Conservation (phyloP, 2,113 vertebrate genomes). For the Hippocampus zosterae region DNA sequence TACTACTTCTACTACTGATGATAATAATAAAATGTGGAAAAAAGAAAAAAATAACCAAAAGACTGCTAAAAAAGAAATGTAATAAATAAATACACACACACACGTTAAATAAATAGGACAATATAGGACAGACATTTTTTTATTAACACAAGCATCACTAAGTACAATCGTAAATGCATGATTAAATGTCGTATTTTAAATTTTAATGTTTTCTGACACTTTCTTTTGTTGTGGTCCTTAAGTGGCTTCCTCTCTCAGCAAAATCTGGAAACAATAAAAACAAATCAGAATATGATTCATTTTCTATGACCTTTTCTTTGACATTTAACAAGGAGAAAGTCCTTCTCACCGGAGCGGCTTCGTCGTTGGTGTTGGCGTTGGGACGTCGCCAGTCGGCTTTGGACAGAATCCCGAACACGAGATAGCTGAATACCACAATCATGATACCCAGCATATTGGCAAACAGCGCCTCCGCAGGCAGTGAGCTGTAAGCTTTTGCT, state of each 20-base stretch:
- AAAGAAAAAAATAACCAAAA: no score
- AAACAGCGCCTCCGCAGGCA: slow-evolving; percentile 25
- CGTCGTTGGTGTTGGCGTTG: background rate
- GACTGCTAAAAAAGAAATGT: no score
- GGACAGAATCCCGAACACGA: slow-evolving; percentile 29
- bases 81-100: background rate
- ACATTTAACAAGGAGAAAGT: background rate
- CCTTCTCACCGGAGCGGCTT: background rate
- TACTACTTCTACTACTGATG: no score
- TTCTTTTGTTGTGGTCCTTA: slow-evolving; percentile 2
- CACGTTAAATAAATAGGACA: background rate
- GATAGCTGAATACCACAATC: slow-evolving; percentile 16
- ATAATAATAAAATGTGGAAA: no score
- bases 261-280: background rate
- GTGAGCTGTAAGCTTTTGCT: background rate
- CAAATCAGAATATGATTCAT: background rate
- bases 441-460: slow-evolving; percentile 21
- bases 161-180: no score
- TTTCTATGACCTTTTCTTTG: background rate
- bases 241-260: background rate
- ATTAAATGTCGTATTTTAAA: background rate
- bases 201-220: background rate
- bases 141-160: background rate
- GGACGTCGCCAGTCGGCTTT: background rate
- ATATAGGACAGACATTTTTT: background rate